Evolutionary conservation across 1,140 invertebrate species (phyloP).

Genomic region (Meloidogyne hapla): DNA sequence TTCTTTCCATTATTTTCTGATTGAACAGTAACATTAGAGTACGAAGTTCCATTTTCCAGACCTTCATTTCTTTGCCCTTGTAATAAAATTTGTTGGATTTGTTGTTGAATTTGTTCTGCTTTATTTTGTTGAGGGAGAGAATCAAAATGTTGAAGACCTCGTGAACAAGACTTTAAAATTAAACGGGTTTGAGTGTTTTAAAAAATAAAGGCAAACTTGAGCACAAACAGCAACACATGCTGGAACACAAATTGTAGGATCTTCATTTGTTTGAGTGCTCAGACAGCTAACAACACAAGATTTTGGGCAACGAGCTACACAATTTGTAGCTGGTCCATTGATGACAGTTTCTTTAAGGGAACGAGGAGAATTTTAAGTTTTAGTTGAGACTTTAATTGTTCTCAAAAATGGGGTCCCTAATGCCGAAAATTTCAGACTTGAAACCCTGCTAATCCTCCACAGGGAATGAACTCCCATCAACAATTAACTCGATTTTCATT

Average conservation of each 20-base stretch:
- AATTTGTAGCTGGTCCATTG: constrained; percentile 1
- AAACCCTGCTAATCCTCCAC: no score
- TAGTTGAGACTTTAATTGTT: no score
- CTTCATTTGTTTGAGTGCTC: not conserved
- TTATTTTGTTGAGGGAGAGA: not conserved
- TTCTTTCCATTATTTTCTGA: not conserved
- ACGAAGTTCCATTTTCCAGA: not conserved
- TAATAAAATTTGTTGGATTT: not conserved
- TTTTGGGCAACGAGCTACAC: not conserved
- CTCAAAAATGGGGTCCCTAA: no score
- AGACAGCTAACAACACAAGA: not conserved
- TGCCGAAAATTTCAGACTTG: no score
- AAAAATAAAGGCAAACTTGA: not conserved
- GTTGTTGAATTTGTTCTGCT: not conserved
- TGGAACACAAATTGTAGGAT: not conserved
- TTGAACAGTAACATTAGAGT: not conserved
- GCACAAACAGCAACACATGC: constrained; percentile 4
- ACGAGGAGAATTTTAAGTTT: no score
- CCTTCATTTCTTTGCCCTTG: not conserved
- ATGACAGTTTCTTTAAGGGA: not conserved
- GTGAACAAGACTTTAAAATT: not conserved
- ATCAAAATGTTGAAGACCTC: constrained; percentile 1
- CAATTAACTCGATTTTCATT: no score
- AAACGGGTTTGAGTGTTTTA: not conserved
- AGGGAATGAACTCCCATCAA: no score